A percentile compares a stretch with the other conserved stretches of the same genome.
Conservation (phyloP, 2,113 vertebrate species). For the Hyperopisus bebe region DNA sequence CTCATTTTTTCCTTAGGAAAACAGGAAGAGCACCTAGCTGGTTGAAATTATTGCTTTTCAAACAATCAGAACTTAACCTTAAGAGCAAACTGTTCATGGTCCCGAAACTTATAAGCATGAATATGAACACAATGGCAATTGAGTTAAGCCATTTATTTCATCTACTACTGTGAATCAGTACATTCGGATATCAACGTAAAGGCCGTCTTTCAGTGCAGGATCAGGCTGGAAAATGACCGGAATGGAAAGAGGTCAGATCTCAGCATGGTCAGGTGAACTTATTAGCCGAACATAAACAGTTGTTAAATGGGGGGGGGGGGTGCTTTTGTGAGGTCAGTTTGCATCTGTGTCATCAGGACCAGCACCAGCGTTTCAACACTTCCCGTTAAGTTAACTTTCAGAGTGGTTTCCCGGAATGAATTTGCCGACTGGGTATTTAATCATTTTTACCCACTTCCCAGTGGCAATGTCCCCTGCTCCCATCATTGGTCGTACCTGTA, state of each 20-base stretch:
- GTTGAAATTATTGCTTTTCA: not conserved
- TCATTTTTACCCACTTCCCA: constrained; percentile 26
- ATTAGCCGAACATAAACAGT: not conserved
- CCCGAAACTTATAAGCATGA: not conserved
- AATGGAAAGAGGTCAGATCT: not conserved
- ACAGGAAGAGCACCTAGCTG: not conserved
- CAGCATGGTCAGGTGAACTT: not conserved
- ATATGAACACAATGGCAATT: not conserved
- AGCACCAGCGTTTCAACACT: not conserved
- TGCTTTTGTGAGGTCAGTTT: not conserved
- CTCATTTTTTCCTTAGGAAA: not conserved
- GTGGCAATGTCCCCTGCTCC: constrained; percentile 21
- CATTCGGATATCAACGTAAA: not conserved
- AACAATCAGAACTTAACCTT: not conserved
- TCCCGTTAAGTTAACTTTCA: constrained; percentile 1
- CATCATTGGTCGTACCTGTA: constrained; percentile 36
- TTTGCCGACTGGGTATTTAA: constrained; percentile 16
- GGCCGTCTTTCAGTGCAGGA: not conserved
- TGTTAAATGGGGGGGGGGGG: not conserved
- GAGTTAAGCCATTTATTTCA: not conserved
- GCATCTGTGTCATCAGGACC: not conserved
- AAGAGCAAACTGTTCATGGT: not conserved
- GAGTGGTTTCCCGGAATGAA: constrained; percentile 15
- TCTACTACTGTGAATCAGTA: not conserved
- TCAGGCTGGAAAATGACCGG: not conserved